Evolutionary conservation across 2,113 vertebrate species (phyloP), one percentile per base, ranked within the genome.

Genomic region (Rhynchopsitta pachyrhyncha): DNA sequence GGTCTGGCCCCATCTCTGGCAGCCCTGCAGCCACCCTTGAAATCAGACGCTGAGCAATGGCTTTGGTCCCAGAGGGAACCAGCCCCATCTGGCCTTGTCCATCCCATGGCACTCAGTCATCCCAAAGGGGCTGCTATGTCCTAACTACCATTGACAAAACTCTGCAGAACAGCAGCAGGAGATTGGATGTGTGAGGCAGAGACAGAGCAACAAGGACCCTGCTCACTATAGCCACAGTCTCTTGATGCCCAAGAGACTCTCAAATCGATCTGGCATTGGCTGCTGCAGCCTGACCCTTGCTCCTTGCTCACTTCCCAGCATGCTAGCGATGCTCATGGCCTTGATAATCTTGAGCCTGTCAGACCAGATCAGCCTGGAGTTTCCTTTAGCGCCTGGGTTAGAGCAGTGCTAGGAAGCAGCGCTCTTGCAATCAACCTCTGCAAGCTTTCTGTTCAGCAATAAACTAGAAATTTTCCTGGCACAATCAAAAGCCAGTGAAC

Each of bases 31-130:
- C 67, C 47, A 87, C 66, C 62, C 70, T 4, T 95, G 96, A 92
- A 93, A 95, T 91, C 77, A 91, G 91, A 95, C 19, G 83, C 92
- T 86, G 73, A 96, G 88, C 83, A 46, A 86, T 63, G 73, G 73
- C 91, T 93, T 86, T 71, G 66, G 76, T 92, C 91, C 86, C 89
- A 78, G 86, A 86, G 77, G 6, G 50, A 92, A 29, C 25, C 47
- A 81, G 76, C 17, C 52, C 69, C 95, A 92, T 84, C 80, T 94
- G 94, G 91, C 88, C 88, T 78, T 81, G 89, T 89, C 91, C 80
- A 50, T 96, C 94, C 91, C 60, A 41, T 1, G 10, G n/a, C 76
- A 52, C 46, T 57, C 50, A 24, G n/a, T 59, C 83, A 88, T 31
- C 68, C 60, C 82, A 28, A 44, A 49, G 59, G 28, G 14, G 53